Conservation (phyloP, 2,888 invertebrate species). For the Aproaerema taeniolella region DNA sequence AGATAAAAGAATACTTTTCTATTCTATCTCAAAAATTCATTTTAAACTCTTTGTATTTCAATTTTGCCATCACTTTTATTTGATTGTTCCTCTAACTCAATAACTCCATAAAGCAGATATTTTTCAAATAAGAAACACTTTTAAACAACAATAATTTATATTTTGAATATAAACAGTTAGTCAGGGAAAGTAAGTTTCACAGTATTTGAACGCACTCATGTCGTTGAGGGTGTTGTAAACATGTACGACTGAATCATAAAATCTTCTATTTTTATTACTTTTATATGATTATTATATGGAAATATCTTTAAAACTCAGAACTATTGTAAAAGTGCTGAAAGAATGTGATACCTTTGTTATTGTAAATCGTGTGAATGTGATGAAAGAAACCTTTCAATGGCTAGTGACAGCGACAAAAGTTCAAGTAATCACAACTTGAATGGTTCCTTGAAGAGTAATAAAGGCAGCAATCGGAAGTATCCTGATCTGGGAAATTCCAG, state of each 20-base stretch:
- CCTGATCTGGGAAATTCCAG: constrained; percentile 47
- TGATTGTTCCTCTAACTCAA: too few relatives aligned
- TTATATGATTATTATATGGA: constrained; percentile 11
- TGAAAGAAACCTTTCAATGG: constrained; percentile 59
- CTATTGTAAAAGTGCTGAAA: constrained; percentile 1
- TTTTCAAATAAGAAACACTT: too few relatives aligned
- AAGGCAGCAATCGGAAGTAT: constrained; percentile 48
- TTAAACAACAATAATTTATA: too few relatives aligned
- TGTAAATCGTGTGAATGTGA: constrained; percentile 3
- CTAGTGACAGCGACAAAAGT: constrained; percentile 74
- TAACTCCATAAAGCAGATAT: too few relatives aligned
- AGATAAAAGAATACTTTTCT: too few relatives aligned
- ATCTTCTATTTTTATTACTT: constrained; percentile 13
- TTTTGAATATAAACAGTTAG: too few relatives aligned
- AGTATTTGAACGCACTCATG: too few relatives aligned
- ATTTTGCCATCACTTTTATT: too few relatives aligned
- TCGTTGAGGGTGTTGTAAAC: constrained; percentile 59
- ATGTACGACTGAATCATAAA: constrained; percentile 35
- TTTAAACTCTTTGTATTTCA: too few relatives aligned
- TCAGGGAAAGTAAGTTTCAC: too few relatives aligned
- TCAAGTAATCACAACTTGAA: constrained; percentile 65
- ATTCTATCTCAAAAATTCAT: too few relatives aligned
- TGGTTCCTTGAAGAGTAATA: constrained; percentile 57
- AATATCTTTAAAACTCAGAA: constrained; percentile 8
- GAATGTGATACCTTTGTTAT: constrained; percentile 7